Conservation (phyloP, 1,140 invertebrate species). For the Rhyzopertha dominica region DNA sequence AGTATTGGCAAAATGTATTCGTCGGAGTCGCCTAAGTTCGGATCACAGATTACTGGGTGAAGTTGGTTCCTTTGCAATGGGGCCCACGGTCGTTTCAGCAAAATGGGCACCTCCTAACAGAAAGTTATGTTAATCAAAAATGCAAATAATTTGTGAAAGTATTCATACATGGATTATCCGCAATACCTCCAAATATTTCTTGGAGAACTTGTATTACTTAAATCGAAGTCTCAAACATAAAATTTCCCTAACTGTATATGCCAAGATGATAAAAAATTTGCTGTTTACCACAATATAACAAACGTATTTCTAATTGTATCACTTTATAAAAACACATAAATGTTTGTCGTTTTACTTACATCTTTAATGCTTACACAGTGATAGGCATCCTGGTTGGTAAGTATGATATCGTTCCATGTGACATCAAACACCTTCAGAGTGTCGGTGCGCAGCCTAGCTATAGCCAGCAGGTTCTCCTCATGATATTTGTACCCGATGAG, state of each 20-base stretch:
- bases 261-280: too few species aligned
- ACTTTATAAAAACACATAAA: too few species aligned
- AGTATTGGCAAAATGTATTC: constrained; percentile 46
- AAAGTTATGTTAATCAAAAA: constrained; percentile 36
- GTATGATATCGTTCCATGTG: constrained; percentile 53
- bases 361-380: too few species aligned
- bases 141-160: too few species aligned
- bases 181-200: too few species aligned
- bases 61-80: constrained; percentile 41
- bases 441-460: constrained; percentile 59
- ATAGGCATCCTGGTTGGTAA: constrained; percentile 8
- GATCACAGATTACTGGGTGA: constrained; percentile 45
- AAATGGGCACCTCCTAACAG: constrained; percentile 46
- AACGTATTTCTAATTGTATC: too few species aligned
- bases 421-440: constrained; percentile 58
- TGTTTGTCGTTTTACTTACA: too few species aligned
- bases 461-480: constrained; percentile 62
- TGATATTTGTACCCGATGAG: constrained; percentile 58
- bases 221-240: too few species aligned
- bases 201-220: too few species aligned
- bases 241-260: too few species aligned
- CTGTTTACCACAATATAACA: too few species aligned
- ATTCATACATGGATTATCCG: too few species aligned
- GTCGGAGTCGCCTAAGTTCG: constrained; percentile 42
- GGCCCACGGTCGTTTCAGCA: constrained; percentile 46